Evolutionary conservation across 2,888 invertebrate species (phyloP).

Genomic region (Diplazon laetatorius): DNA sequence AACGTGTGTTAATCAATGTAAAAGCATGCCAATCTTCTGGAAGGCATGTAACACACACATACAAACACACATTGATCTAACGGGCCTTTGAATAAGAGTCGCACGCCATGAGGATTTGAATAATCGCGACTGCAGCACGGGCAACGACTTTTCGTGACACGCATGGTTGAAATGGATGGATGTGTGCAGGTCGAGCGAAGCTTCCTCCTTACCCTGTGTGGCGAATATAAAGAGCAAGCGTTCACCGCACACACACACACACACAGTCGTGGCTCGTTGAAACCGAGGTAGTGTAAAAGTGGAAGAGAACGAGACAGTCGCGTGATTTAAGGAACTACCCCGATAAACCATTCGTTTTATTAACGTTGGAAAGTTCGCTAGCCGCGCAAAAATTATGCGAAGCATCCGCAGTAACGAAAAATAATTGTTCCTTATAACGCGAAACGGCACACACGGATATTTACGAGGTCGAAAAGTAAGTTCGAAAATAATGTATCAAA

Average conservation of each 20-base stretch:
- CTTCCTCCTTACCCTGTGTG: not conserved
- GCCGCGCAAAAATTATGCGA: constrained; percentile 61
- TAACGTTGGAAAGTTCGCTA: constrained; percentile 58
- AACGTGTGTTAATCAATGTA: not conserved
- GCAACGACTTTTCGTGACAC: not conserved
- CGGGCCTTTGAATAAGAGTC: not conserved
- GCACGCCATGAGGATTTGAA: constrained; percentile 9
- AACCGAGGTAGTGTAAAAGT: constrained; percentile 57
- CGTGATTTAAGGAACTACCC: constrained; percentile 66
- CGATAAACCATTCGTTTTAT: constrained; percentile 67
- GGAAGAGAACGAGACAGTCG: constrained; percentile 48
- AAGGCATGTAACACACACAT: not conserved
- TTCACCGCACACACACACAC: not conserved
- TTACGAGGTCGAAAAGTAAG: constrained; percentile 40
- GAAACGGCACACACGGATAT: constrained; percentile 45
- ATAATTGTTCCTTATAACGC: constrained; percentile 63
- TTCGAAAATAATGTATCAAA: constrained; percentile 2
- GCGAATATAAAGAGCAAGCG: not conserved
- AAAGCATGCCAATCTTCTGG: not conserved
- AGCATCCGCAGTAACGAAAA: constrained; percentile 40
- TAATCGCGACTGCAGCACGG: not conserved
- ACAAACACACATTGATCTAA: not conserved
- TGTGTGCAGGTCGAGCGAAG: not conserved
- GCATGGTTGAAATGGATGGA: constrained; percentile 15
- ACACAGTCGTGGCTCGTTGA: not conserved